Percentiles rank a stretch among this genome's conserved stretches.
phyloP scores from a whole-genome alignment of 2,888 invertebrate genomes.

The Trissolcus japonicus region DNA sequence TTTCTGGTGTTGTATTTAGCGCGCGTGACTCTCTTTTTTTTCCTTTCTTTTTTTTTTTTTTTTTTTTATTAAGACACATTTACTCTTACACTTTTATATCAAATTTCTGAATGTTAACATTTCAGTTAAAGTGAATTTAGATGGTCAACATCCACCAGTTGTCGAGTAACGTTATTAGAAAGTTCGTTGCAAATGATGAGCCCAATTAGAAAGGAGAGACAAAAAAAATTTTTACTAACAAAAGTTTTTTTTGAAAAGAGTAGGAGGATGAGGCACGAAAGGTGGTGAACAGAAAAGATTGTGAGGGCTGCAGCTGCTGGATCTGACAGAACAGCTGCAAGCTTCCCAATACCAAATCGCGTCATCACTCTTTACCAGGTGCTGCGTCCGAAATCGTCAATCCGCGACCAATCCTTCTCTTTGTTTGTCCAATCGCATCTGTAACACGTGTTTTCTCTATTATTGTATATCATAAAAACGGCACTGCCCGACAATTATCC shows the following conservation, averaged over 20 bases:
- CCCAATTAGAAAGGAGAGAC: background rate
- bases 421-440: slow-evolving; percentile 37
- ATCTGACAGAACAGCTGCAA: slow-evolving; percentile 67
- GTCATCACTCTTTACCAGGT: slow-evolving; percentile 55
- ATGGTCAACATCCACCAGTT: too few relatives aligned
- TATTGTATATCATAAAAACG: slow-evolving; percentile 10
- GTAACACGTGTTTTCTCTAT: background rate
- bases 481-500: background rate
- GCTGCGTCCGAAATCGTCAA: slow-evolving; percentile 40
- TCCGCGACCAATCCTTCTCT: slow-evolving; percentile 38
- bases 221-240: background rate
- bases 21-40: too few relatives aligned
- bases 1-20: too few relatives aligned
- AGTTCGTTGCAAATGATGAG: background rate
- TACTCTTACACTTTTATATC: too few relatives aligned
- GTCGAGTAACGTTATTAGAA: background rate
- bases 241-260: slow-evolving; percentile 34
- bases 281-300: slow-evolving; percentile 64
- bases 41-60: too few relatives aligned
- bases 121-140: too few relatives aligned
- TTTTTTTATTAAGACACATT: too few relatives aligned
- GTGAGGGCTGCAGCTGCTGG: slow-evolving; percentile 69
- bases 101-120: too few relatives aligned
- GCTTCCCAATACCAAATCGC: slow-evolving; percentile 62
- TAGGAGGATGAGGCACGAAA: slow-evolving; percentile 59